Evolutionary conservation across 2,113 vertebrate genomes (phyloP), one percentile per base, ranked within the genome.

Genomic region (Dipodomys merriami): DNA sequence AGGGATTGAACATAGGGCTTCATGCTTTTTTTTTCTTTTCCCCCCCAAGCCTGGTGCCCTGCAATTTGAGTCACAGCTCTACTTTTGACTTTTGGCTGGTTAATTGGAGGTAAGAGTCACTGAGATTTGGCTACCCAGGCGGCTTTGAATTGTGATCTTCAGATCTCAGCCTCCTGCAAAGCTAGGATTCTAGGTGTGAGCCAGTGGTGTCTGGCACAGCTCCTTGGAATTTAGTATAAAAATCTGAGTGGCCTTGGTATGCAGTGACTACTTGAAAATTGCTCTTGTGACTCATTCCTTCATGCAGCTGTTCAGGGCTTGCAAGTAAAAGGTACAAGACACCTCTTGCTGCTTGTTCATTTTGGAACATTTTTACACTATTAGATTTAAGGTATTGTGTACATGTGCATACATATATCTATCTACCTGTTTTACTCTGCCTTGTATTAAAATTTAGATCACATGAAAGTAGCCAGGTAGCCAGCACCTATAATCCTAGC

Each of bases 211-310:
- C 49, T 49, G 49, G 49, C 49, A 49, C 12, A 49, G 12, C n/a
- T 80, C 20, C 46, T 94, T 74, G 57, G 15, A 27, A 49, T 88
- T 10, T 73, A n/a, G 6, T 44, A 68, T 83, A 68, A 62, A 80
- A 90, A 83, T 91, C 5, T 44, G 49, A 90, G 72, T 96, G 57
- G 33, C 90, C 57, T 88, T 77, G 46, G 84, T 69, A 73, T 77
- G 44, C 2, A 69, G 35, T 53, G 46, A 27, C 20, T 46, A 29
- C 22, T 81, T 93, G 71, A 93, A 89, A 29, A 67, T 69, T 88
- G 82, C 25, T 69, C 77, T 86, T 62, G 39, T 88, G 60, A 79
- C 88, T 87, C 30, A 19, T 74, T 82, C 22, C 86, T 91, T 89
- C 65, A 46, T 71, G 5, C 22, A 64, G 49, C 16, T 88, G 1